A percentile compares a stretch with the other conserved stretches of the same genome.
Evolutionary conservation across 2,797 vertebrate species (phyloP).

Genomic region (Cuniculus paca): DNA sequence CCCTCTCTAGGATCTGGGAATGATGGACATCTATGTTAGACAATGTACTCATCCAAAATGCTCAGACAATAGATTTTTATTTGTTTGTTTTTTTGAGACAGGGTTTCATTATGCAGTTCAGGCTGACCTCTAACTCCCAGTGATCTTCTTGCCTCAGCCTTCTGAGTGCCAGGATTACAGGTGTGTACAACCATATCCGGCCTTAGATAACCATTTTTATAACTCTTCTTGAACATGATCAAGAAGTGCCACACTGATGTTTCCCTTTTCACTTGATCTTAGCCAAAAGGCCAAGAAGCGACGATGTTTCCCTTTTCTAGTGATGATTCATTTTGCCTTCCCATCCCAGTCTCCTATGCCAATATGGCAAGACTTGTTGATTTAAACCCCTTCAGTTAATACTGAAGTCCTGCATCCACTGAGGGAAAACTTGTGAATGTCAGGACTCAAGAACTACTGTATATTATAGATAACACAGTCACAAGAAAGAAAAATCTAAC

Average conservation of each 20-base stretch:
- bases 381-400: conserved; percentile 36
- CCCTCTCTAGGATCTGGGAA: neutral
- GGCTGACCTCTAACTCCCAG: neutral
- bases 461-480: conserved; percentile 13
- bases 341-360: neutral
- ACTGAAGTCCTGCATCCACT: neutral
- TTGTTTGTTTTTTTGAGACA: neutral
- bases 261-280: neutral
- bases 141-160: neutral
- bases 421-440: conserved; percentile 5
- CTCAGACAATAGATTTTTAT: neutral
- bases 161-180: neutral
- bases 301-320: neutral
- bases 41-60: neutral
- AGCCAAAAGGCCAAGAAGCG: too few relatives aligned
- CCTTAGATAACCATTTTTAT: neutral
- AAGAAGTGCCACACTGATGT: neutral
- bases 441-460: neutral
- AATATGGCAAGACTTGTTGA: conserved; percentile 3
- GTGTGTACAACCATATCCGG: neutral
- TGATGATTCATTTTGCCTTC: neutral
- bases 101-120: neutral
- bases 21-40: neutral
- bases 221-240: neutral
- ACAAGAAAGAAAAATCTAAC: conserved; percentile 8